Evolutionary conservation across 2,797 vertebrate genomes (phyloP).

Genomic region (Eurystomus glaucurus): DNA sequence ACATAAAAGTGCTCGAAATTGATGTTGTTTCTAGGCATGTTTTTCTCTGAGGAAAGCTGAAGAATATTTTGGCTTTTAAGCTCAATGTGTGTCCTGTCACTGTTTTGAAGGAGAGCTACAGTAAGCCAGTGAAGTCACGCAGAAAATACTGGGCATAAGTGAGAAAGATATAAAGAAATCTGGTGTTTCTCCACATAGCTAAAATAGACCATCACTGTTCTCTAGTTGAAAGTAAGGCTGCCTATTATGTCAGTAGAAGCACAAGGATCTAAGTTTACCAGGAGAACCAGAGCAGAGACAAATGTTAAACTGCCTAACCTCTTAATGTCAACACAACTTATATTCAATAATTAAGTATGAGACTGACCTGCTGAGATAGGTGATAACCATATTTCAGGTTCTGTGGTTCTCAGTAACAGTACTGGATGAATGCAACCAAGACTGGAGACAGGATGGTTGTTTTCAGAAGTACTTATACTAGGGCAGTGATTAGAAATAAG

Average conservation of each 20-base stretch:
- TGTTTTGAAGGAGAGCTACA: slow-evolving; percentile 40
- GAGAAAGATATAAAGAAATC: slow-evolving; percentile 38
- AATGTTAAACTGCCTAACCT: not conserved
- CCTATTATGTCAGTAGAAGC: not conserved
- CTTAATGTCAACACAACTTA: not conserved
- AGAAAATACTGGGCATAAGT: slow-evolving; percentile 23
- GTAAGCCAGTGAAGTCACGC: slow-evolving; percentile 21
- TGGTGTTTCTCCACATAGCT: not conserved
- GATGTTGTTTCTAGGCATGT: not conserved
- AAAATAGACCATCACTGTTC: not conserved
- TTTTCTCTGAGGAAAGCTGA: slow-evolving; percentile 32
- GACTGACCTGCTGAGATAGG: slow-evolving; percentile 31
- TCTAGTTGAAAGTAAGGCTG: not conserved
- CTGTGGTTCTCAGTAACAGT: not conserved
- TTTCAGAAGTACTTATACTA: slow-evolving; percentile 15
- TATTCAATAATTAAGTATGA: not conserved
- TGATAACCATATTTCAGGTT: slow-evolving; percentile 24
- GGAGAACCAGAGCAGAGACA: not conserved
- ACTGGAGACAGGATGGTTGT: not conserved
- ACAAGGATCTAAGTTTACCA: not conserved
- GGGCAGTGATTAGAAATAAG: slow-evolving; percentile 7
- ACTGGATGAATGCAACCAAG: not conserved
- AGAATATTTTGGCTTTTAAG: slow-evolving; percentile 17
- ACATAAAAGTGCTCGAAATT: not conserved
- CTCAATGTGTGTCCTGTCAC: not conserved